A percentile compares a stretch with the other conserved stretches of the same genome.
Evolutionary conservation across 2,888 invertebrate genomes (phyloP).

Genomic region (Lasioglossum marginatum): DNA sequence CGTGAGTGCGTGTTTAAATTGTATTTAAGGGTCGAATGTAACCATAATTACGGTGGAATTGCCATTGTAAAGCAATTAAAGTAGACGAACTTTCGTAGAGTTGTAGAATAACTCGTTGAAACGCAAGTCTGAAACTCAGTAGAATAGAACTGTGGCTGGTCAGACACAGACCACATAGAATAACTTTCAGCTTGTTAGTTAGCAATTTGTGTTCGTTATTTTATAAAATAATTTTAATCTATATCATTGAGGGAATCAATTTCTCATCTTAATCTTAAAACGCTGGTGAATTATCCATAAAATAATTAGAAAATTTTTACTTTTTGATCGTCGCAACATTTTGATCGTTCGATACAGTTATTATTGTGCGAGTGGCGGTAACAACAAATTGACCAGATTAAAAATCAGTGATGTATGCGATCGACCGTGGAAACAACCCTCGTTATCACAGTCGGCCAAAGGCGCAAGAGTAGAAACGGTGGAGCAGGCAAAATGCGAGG

Average conservation of each 20-base stretch:
- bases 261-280: too few species aligned
- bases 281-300: too few species aligned
- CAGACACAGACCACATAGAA: neutral
- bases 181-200: neutral
- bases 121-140: neutral
- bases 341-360: too few species aligned
- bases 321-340: too few species aligned
- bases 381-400: neutral
- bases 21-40: neutral
- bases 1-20: neutral
- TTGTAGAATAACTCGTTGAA: neutral
- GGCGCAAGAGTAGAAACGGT: neutral
- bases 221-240: neutral
- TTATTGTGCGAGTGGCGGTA: neutral
- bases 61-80: neutral
- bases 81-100: neutral
- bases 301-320: too few species aligned
- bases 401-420: neutral
- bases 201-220: neutral
- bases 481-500: constrained; percentile 23
- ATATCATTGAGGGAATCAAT: neutral
- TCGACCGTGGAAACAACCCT: constrained; percentile 5
- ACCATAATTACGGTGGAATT: neutral
- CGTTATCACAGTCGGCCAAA: neutral
- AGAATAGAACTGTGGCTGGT: neutral